phyloP scores from a whole-genome alignment of 2,797 vertebrate genomes.

The Spinus pinus region DNA sequence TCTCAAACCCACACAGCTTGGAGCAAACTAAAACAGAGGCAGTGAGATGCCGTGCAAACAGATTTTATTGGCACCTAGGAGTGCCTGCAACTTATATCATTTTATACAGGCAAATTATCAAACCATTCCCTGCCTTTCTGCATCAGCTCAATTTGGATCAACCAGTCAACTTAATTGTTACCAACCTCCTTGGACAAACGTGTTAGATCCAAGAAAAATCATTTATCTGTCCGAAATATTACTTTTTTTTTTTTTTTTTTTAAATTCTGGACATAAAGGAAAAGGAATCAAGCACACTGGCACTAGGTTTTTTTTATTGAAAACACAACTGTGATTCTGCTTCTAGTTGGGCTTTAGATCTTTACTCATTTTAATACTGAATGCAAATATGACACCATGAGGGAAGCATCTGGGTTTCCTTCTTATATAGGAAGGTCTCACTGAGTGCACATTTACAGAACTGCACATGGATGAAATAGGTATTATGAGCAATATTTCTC shows the following conservation, averaged over 20 bases:
- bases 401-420: conserved; percentile 4
- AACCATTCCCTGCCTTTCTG: background rate
- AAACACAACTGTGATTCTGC: background rate
- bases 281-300: background rate
- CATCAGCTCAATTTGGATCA: background rate
- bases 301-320: background rate
- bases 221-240: background rate
- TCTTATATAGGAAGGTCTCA: background rate
- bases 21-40: background rate
- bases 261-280: background rate
- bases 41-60: background rate
- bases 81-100: background rate
- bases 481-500: background rate
- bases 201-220: background rate
- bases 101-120: background rate
- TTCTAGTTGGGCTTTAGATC: background rate
- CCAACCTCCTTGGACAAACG: background rate
- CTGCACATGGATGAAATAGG: background rate
- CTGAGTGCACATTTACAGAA: background rate
- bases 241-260: background rate
- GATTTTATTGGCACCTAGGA: background rate
- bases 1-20: background rate
- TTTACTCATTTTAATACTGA: background rate
- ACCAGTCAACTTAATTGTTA: background rate
- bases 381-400: background rate